A percentile compares a stretch with the other conserved stretches of the same genome.
Conservation (phyloP, 1,140 invertebrate species). For the Drosophila novamexicana region DNA sequence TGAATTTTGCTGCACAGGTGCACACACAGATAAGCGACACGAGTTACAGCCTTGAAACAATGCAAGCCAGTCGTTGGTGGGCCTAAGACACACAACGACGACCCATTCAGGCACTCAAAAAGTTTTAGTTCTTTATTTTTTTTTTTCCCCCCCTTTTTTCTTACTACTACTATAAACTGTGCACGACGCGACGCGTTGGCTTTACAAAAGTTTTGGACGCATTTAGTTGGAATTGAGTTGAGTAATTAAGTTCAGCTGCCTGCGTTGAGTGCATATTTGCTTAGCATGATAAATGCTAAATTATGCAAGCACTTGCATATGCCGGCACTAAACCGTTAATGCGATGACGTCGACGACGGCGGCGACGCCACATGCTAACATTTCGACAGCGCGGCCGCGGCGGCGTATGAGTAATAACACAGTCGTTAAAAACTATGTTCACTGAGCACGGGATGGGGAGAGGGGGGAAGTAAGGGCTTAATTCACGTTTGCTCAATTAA, state of each 20-base stretch:
- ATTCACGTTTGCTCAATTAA: conserved; percentile 23
- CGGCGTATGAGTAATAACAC: conserved; percentile 53
- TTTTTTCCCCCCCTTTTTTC: neutral
- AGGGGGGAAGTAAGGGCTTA: neutral
- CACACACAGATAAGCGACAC: conserved; percentile 45
- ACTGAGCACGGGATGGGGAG: neutral
- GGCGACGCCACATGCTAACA: conserved; percentile 62
- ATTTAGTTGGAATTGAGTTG: conserved; percentile 43
- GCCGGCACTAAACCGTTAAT: conserved; percentile 24
- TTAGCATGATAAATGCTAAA: conserved; percentile 34
- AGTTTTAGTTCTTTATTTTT: conserved; percentile 26
- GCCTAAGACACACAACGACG: conserved; percentile 15
- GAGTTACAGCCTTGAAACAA: conserved; percentile 65
- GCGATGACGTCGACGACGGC: conserved; percentile 58
- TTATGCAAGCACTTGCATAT: conserved; percentile 58
- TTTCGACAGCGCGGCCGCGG: conserved; percentile 60
- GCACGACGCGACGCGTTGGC: neutral
- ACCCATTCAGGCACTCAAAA: conserved; percentile 39
- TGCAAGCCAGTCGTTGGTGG: conserved; percentile 20
- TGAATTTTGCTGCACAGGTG: conserved; percentile 47
- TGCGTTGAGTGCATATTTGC: conserved; percentile 16
- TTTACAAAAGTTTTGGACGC: conserved; percentile 18
- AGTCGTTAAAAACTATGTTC: neutral
- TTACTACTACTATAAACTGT: conserved; percentile 1
- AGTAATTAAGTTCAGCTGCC: conserved; percentile 52